These are phyloP conservation scores for Muntiacus reevesi DNA, from an alignment of 2,113 vertebrate species.

Conservation along the genomic window DNA sequence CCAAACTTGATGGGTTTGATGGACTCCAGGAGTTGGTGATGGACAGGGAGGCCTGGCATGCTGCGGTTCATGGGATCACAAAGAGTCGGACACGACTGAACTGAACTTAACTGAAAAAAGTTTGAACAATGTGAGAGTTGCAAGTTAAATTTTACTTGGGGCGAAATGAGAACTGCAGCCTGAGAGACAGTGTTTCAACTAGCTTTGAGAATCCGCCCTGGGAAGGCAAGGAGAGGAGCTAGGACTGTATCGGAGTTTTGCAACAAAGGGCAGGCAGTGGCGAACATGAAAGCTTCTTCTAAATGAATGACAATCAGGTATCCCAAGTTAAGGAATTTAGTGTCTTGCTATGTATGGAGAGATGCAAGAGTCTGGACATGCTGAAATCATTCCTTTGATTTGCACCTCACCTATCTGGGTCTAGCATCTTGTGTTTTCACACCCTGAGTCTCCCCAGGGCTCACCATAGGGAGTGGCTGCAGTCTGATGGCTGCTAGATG, in stretches of 20 bases:
- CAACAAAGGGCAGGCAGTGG: neutral
- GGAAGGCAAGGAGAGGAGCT: neutral
- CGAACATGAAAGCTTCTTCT: neutral
- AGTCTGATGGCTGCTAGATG: neutral
- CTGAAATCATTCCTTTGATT: neutral
- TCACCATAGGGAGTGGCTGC: neutral
- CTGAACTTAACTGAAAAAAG: neutral
- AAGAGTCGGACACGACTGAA: accelerated
- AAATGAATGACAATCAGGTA: neutral
- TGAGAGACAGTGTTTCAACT: neutral
- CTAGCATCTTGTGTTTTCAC: neutral
- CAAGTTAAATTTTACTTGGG: neutral
- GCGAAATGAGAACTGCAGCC: neutral
- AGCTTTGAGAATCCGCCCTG: neutral
- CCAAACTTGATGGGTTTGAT: neutral
- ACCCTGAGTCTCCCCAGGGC: neutral
- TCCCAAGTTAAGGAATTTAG: neutral
- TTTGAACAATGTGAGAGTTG: neutral
- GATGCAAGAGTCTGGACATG: neutral
- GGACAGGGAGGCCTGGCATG: neutral
- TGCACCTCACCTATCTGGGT: neutral
- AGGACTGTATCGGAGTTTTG: neutral
- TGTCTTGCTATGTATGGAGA: neutral
- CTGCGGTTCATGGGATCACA: neutral
- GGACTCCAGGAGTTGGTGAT: neutral